A percentile compares a stretch with the other conserved stretches of the same genome.
These are phyloP conservation scores for Trigoniulus corallinus DNA, from an alignment of 1,140 invertebrate genomes.

Conservation along the genomic window DNA sequence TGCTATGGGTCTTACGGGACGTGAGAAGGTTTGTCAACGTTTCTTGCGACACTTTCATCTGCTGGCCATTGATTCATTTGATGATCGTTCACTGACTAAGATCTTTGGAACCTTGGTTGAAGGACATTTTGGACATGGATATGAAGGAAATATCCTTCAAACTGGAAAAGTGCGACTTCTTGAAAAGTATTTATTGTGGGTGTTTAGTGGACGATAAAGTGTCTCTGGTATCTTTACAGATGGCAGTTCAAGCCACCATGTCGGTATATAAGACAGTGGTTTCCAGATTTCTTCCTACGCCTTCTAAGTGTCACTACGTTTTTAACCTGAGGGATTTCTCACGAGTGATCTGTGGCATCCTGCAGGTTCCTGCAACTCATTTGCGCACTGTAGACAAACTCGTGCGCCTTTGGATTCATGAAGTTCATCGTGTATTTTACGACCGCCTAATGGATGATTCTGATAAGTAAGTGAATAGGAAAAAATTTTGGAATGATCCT, in stretches of 20 bases:
- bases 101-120: conserved; percentile 79
- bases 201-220: not conserved
- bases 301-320: conserved; percentile 36
- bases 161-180: conserved; percentile 41
- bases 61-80: conserved; percentile 72
- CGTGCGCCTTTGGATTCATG: conserved; percentile 79
- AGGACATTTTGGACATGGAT: conserved; percentile 75
- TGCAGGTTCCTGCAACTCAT: conserved; percentile 53
- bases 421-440: conserved; percentile 79
- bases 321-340: conserved; percentile 66
- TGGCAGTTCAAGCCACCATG: conserved; percentile 30
- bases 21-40: conserved; percentile 59
- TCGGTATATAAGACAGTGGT: conserved; percentile 31
- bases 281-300: conserved; percentile 31
- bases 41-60: conserved; percentile 73
- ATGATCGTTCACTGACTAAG: conserved; percentile 65
- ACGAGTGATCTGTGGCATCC: conserved; percentile 63
- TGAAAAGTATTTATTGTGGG: not conserved
- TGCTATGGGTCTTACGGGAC: conserved; percentile 72
- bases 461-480: conserved; percentile 46
- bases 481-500: no score
- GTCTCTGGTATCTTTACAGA: conserved; percentile 14
- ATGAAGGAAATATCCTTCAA: conserved; percentile 45
- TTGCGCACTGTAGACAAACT: conserved; percentile 61
- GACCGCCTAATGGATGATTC: conserved; percentile 62